Base-by-base conservation (phyloP, 2,888 invertebrate genomes). In the Drosophila gaucha region DNA sequence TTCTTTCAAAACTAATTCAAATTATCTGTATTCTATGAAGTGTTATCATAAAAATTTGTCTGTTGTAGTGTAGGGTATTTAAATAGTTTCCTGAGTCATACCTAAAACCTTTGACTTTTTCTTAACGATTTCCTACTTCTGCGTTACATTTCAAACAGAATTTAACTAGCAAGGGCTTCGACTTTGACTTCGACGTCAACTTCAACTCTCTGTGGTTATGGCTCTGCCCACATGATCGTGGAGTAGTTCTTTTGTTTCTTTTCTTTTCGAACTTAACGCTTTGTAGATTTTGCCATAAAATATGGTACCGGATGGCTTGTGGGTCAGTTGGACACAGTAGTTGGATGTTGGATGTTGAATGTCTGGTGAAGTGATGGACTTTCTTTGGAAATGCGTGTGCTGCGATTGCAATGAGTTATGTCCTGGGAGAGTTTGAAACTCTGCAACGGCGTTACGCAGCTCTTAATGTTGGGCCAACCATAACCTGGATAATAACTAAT, bases 251-350 rank as follows among this genome's bases (percentile, higher is more conserved):
- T 78, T 80, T 57, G 59, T 58, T 31, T 18, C 46, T 22, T 14
- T 24, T 16, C 16, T 22, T 60, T 44, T 55, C 44, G 10, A 16
- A 26, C 41, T 58, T 46, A 38, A 55, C 41, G 46, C 46, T 67
- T 60, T 66, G 74, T 74, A 67, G 70, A 67, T 75, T 66, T 65
- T 12, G 50, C 62, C 86, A 79, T 85, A 86, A 86, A 88, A 74
- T 68, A 73, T 74, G 67, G 63, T 65, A 88, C 88, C 51, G 51
- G 67, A 86, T 79, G 82, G 74, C 84, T 83, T 86, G 69, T 86
- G 71, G 84, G 84, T 85, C 88, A 85, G 70, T 86, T 83, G 88
- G 80, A 64, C 86, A 83, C 86, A 77, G 83, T 84, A 85, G 82
- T 80, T 66, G 59, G 22, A 10, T 14, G 58, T 57, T 38, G 54